Percentiles rank a stretch among this genome's conserved stretches.
These are phyloP conservation scores for Sibirionetta formosa DNA, from an alignment of 2,797 vertebrate species.

Conservation along the genomic window DNA sequence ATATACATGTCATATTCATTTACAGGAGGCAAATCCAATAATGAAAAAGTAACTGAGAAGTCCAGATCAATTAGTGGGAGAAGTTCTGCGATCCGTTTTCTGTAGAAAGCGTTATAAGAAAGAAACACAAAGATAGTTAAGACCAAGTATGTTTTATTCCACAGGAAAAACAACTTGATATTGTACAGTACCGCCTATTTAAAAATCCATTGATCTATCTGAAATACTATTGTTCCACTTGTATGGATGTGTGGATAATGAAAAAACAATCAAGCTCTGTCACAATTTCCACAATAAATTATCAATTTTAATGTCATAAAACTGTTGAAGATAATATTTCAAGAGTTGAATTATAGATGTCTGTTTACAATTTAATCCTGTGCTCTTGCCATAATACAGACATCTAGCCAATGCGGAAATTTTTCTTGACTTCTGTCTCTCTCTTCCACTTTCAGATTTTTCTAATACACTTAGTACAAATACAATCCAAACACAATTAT, in stretches of 20 bases:
- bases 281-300: not conserved
- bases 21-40: constrained; percentile 93
- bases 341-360: not conserved
- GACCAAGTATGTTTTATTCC: not conserved
- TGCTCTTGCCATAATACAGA: not conserved
- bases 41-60: constrained; percentile 89
- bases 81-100: constrained; percentile 91
- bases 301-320: not conserved
- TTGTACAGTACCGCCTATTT: not conserved
- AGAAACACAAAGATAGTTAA: constrained; percentile 52
- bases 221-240: not conserved
- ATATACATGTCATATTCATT: constrained; percentile 98
- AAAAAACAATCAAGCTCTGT: not conserved
- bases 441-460: not conserved
- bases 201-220: not conserved
- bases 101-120: constrained; percentile 70
- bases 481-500: not conserved
- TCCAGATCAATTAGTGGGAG: constrained; percentile 94
- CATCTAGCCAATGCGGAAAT: not conserved
- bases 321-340: not conserved
- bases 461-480: not conserved
- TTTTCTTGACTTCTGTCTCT: not conserved
- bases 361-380: not conserved
- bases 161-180: not conserved
- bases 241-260: not conserved